phyloP scores from a whole-genome alignment of 2,888 invertebrate genomes.

The Sympetrum striolatum region DNA sequence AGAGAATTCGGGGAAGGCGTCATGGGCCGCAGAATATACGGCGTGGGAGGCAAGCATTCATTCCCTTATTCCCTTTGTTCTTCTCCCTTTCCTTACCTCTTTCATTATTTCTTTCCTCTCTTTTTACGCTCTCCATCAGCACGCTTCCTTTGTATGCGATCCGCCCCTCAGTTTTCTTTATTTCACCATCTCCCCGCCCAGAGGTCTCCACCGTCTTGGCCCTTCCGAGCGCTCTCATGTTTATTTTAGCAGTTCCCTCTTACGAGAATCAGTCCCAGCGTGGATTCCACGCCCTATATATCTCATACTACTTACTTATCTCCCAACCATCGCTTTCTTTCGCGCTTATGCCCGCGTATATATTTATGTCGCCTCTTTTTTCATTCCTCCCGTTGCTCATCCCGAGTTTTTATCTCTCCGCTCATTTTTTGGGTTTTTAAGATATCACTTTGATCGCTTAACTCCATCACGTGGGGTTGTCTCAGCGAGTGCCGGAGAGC shows the following conservation, averaged over 20 bases:
- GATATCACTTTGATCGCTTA: no score
- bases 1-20: neutral
- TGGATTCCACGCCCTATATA: neutral
- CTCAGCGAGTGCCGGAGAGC: no score
- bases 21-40: neutral
- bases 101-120: neutral
- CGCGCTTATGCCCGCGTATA: neutral
- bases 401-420: no score
- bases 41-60: neutral
- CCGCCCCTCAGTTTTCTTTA: neutral
- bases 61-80: neutral
- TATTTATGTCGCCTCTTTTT: no score
- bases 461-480: no score
- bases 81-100: neutral
- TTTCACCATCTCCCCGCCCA: neutral
- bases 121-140: neutral
- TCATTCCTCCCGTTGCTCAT: no score
- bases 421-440: no score
- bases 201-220: neutral
- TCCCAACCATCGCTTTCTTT: neutral
- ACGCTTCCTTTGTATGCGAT: neutral
- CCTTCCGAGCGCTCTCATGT: neutral
- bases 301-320: neutral
- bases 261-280: constrained; percentile 3
- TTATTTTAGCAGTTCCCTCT: constrained; percentile 30